These are phyloP conservation scores for Myrmecobius fasciatus DNA, from an alignment of 2,113 vertebrate genomes.

Conservation along the genomic window DNA sequence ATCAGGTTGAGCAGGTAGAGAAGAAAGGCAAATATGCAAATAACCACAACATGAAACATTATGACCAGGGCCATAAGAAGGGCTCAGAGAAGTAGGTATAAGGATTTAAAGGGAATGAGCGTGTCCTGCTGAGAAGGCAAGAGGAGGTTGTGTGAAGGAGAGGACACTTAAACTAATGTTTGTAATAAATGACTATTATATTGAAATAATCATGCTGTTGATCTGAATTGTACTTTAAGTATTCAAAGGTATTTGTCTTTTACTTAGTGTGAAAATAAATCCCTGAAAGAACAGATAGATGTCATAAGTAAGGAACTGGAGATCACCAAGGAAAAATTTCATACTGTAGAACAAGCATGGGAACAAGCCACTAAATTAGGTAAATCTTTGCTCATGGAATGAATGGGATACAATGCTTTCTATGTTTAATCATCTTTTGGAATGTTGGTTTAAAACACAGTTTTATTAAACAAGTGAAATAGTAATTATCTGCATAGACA, in stretches of 20 bases:
- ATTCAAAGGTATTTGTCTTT: conserved; percentile 54
- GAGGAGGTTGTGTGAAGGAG: neutral
- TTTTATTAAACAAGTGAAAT: conserved; percentile 42
- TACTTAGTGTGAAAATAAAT: conserved; percentile 91
- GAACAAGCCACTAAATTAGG: conserved; percentile 86
- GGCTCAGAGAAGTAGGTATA: neutral
- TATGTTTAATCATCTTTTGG: conserved; percentile 49
- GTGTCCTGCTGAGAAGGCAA: neutral
- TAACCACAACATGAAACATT: neutral
- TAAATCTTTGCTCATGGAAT: conserved; percentile 67
- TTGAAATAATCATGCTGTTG: neutral
- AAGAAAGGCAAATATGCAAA: neutral
- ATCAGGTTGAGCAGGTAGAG: neutral
- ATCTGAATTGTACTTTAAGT: neutral
- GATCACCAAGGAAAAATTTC: conserved; percentile 95
- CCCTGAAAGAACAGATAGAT: conserved; percentile 89
- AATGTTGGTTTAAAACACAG: neutral
- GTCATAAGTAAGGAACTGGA: conserved; percentile 92
- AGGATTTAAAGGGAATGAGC: neutral
- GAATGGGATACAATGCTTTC: neutral
- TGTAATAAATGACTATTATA: neutral
- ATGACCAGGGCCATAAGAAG: neutral
- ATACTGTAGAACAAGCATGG: conserved; percentile 94
- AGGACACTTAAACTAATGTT: neutral
- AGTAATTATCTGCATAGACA: neutral